These are phyloP conservation scores for Minunthozetes semirufus DNA, from an alignment of 2,888 invertebrate genomes.

Conservation along the genomic window DNA sequence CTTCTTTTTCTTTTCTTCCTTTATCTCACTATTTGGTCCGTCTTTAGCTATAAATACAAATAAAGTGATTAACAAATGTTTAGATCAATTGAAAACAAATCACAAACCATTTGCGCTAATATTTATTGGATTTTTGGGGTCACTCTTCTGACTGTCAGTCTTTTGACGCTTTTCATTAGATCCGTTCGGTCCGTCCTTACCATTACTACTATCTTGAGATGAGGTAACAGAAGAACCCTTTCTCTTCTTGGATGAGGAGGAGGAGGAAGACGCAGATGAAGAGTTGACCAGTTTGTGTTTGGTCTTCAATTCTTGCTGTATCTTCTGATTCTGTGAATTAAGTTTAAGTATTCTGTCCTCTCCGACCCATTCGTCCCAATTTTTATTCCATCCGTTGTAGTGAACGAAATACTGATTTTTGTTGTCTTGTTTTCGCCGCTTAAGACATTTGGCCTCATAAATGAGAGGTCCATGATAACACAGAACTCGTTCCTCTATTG, in stretches of 20 bases:
- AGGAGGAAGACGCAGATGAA: no score
- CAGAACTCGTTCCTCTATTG: background rate
- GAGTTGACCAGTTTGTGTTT: background rate
- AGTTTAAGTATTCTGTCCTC: constrained; percentile 82
- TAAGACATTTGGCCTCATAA: constrained; percentile 93
- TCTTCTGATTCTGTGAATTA: constrained; percentile 76
- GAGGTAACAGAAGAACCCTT: no score
- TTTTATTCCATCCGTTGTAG: constrained; percentile 97
- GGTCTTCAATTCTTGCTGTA: constrained; percentile 30
- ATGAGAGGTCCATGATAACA: constrained; percentile 47
- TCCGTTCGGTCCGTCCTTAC: background rate
- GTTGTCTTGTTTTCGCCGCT: constrained; percentile 68
- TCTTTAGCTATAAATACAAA: background rate
- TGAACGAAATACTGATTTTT: constrained; percentile 85
- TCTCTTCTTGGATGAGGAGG: no score
- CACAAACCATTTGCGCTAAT: background rate
- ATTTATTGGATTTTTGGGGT: background rate
- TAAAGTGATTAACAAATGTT: background rate
- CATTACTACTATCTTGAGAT: no score
- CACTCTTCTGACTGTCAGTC: background rate
- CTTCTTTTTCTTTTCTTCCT: background rate
- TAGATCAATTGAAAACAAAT: background rate
- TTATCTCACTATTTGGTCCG: background rate
- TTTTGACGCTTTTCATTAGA: background rate
- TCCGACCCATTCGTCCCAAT: constrained; percentile 68